Evolutionary conservation across 30 jellyfish, hydroid and myxozoan genomes (phyloP).

Genomic region (Hydra vulgaris): DNA sequence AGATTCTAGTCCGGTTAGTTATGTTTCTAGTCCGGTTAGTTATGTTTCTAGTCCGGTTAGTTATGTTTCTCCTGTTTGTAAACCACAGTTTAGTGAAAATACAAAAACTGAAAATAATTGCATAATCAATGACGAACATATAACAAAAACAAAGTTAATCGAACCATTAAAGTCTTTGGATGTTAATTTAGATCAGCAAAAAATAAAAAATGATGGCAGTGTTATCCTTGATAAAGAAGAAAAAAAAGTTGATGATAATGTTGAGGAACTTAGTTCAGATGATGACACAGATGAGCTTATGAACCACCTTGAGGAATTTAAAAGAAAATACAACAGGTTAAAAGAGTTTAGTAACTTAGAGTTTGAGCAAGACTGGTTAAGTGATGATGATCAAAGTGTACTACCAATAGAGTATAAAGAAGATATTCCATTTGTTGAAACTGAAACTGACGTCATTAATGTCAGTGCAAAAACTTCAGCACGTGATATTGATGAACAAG

Average conservation of each 20-base stretch:
- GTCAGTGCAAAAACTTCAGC: neutral
- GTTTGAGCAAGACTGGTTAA: constrained; percentile 4
- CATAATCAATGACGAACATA: neutral
- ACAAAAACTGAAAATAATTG: neutral
- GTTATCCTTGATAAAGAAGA: neutral
- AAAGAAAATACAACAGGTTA: constrained; percentile 13
- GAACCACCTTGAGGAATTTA: constrained; percentile 22
- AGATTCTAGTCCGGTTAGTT: neutral
- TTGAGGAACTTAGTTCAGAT: neutral
- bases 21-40: neutral
- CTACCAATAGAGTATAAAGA: neutral
- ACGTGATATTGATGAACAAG: neutral
- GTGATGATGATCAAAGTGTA: neutral
- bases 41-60: neutral
- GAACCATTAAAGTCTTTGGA: neutral
- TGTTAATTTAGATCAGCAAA: neutral
- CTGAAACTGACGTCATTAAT: neutral
- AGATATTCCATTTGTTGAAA: neutral
- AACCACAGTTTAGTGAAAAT: neutral
- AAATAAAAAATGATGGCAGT: neutral
- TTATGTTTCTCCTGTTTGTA: neutral
- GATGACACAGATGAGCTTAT: constrained; percentile 30
- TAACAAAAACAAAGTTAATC: neutral
- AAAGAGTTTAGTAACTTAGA: constrained; percentile 7
- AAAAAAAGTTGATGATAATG: neutral